Base-by-base conservation (phyloP, 2,888 invertebrate genomes). In the Microctonus brassicae region DNA sequence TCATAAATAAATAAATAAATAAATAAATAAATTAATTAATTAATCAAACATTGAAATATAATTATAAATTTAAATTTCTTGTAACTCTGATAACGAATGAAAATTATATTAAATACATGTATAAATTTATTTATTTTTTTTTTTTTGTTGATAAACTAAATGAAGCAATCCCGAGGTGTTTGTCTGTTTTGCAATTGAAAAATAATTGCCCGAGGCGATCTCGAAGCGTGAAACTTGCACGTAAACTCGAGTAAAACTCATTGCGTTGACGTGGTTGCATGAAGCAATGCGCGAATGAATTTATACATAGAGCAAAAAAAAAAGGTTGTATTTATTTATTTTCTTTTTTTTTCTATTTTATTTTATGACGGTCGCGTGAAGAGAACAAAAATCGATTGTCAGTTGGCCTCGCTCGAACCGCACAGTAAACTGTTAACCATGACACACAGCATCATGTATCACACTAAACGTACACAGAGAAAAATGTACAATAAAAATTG, bases 281-380 rank as follows among this genome's bases (percentile, higher is more conserved):
- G 47, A 63, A 63, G 42, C 57, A 34, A 61, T 42, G 26, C 24
- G 20, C 26, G 20, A n/a, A 52, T 53, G 52, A n/a, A 55, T 55
- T n/a, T 57, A 13, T 13, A 2, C 39, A 55, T n/a, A 63, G 26
- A n/a, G 26, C 17, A 36, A 61, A 36, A 62, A 22, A 29, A 5
- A 5, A 29, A 5, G 3, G 7, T 29, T 29, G 7, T 29, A 5
- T 5, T 29, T 29, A 64, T 36, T n/a, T 36, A 20, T 60, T 33
- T 47, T 33, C 26, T 42, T 68, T 47, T 33, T 39, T 42, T 68
- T 47, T 61, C 13, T 39, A 11, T 58, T 34, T 33, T 9, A 34
- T 69, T 70, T 60, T 34, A 66, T 71, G 52, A 58, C n/a, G 34
- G 42, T 66, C 55, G 26, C 61, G 66, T 71, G 61, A 66, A 66